Evolutionary conservation across 2,797 vertebrate genomes (phyloP).

Genomic region (Agapornis canus): DNA sequence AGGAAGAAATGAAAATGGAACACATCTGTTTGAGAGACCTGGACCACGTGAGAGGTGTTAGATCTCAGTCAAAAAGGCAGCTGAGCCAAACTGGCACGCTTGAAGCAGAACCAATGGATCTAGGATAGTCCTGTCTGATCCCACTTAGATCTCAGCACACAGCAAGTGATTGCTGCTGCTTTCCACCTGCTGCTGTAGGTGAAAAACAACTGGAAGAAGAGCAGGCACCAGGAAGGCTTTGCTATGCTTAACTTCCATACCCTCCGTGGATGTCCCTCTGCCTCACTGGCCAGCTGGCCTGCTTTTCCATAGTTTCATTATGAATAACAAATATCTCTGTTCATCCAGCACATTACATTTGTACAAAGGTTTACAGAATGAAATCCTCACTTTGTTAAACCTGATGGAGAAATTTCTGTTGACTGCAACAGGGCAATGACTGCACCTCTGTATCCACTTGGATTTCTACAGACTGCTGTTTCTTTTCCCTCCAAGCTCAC

Average conservation of each 20-base stretch:
- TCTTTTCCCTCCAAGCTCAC: not conserved
- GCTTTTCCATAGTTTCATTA: not conserved
- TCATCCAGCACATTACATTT: not conserved
- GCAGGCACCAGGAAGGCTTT: not conserved
- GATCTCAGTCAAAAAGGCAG: not conserved
- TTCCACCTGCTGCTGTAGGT: not conserved
- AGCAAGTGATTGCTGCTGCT: not conserved
- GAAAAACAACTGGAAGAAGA: not conserved
- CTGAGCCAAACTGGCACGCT: rapidly evolving
- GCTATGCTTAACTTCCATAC: rapidly evolving
- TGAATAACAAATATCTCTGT: rapidly evolving
- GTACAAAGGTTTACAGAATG: not conserved
- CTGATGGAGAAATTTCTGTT: not conserved
- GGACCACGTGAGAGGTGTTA: not conserved
- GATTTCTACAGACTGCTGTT: not conserved
- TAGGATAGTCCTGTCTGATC: rapidly evolving
- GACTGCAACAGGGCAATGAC: too few relatives aligned
- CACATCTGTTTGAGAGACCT: not conserved
- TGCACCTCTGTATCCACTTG: not conserved
- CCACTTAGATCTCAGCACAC: not conserved
- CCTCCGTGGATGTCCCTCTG: not conserved
- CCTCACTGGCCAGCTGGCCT: not conserved
- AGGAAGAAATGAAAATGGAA: not conserved
- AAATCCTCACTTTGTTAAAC: not conserved
- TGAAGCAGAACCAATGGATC: not conserved